These are phyloP conservation scores for Noctuana brunneofusca DNA, from an alignment of 2,888 invertebrate species.

Conservation along the genomic window DNA sequence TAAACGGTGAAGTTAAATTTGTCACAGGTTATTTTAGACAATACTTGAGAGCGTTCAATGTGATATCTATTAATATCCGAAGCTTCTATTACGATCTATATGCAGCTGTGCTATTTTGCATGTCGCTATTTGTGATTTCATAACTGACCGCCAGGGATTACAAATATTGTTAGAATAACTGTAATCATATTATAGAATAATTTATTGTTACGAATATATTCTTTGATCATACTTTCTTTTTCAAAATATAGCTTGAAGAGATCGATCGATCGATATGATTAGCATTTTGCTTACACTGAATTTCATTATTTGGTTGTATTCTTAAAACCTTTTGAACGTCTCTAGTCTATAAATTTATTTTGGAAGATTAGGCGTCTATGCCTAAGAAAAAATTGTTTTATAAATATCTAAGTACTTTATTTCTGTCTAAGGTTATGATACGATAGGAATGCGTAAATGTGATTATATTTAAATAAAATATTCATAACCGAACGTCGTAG, in stretches of 20 bases:
- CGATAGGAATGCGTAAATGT: conserved; percentile 3
- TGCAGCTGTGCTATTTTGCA: conserved; percentile 29
- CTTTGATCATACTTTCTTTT: no score
- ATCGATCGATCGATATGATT: no score
- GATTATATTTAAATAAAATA: conserved; percentile 1
- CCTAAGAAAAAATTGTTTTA: neutral
- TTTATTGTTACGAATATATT: no score
- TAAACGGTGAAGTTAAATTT: conserved; percentile 68
- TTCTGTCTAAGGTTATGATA: conserved; percentile 6
- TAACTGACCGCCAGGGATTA: conserved; percentile 6
- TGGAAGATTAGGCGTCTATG: no score
- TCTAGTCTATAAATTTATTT: no score
- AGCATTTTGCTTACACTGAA: no score
- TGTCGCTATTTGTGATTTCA: conserved; percentile 20
- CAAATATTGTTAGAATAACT: conserved; percentile 3
- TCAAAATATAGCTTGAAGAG: no score
- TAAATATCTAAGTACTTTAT: conserved; percentile 3
- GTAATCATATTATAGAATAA: neutral
- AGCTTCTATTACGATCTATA: conserved; percentile 29
- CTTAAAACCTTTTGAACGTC: no score
- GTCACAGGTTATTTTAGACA: conserved; percentile 70
- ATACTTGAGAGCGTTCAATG: conserved; percentile 64
- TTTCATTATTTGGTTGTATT: no score
- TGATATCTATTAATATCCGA: conserved; percentile 50
- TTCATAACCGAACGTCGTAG: conserved; percentile 5